These are phyloP conservation scores for Archivesica marissinica DNA, from an alignment of 1,140 invertebrate species.

Conservation along the genomic window DNA sequence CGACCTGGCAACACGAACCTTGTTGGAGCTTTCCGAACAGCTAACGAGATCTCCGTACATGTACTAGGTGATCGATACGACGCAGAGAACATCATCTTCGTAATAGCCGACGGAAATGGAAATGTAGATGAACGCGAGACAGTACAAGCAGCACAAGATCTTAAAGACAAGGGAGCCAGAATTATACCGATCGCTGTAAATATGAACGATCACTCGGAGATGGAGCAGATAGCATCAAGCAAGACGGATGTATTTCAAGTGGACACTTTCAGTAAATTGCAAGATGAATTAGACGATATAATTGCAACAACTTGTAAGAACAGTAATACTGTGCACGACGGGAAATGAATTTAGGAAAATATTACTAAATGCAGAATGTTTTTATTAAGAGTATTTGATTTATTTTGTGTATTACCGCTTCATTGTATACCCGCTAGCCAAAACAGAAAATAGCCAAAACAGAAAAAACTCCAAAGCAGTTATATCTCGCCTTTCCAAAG, in stretches of 20 bases:
- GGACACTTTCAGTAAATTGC: constrained; percentile 34
- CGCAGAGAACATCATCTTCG: constrained; percentile 76
- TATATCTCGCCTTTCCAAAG: too few relatives aligned
- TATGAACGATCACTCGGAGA: constrained; percentile 69
- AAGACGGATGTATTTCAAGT: constrained; percentile 70
- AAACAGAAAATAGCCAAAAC: neutral
- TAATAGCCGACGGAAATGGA: constrained; percentile 80
- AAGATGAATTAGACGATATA: constrained; percentile 52
- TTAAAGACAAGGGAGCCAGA: constrained; percentile 70
- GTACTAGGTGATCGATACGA: constrained; percentile 72
- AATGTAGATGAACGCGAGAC: constrained; percentile 79
- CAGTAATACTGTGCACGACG: too few relatives aligned
- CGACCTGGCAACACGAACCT: constrained; percentile 79
- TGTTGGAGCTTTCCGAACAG: constrained; percentile 72
- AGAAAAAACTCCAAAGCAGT: too few relatives aligned
- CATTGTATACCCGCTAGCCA: neutral
- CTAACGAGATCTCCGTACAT: constrained; percentile 63
- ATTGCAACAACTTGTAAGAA: constrained; percentile 57
- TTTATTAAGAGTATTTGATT: neutral
- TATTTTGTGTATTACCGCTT: neutral
- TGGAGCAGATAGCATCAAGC: constrained; percentile 72
- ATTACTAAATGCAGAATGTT: too few relatives aligned
- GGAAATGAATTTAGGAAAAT: too few relatives aligned
- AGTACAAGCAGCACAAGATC: constrained; percentile 70
- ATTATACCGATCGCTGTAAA: constrained; percentile 76